These are phyloP conservation scores for Pterocles gutturalis DNA, from an alignment of 2,113 vertebrate genomes.

Conservation along the genomic window DNA sequence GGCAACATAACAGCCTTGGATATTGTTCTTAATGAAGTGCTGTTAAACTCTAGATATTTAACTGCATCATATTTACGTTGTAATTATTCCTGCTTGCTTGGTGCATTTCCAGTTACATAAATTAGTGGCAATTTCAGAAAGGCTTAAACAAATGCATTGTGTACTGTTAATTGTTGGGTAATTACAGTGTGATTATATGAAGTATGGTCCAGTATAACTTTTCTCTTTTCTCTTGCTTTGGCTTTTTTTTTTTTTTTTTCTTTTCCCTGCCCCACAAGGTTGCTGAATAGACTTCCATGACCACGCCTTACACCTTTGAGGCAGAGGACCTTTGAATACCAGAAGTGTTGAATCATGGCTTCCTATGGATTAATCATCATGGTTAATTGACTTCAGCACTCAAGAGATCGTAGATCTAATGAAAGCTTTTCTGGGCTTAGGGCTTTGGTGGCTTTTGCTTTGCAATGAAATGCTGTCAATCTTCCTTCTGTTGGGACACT, in stretches of 20 bases:
- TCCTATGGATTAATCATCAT: background rate
- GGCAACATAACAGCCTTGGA: slow-evolving; percentile 30
- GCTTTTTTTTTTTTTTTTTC: background rate
- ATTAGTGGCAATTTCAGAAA: slow-evolving; percentile 7
- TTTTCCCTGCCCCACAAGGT: background rate
- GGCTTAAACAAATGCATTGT: slow-evolving; percentile 7
- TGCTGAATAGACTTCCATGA: background rate
- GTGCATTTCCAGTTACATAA: slow-evolving; percentile 46
- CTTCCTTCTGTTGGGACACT: background rate
- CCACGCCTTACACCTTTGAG: background rate
- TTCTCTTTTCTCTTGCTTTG: background rate
- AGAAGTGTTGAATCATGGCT: background rate
- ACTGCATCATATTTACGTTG: slow-evolving; percentile 45
- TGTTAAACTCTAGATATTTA: slow-evolving; percentile 60
- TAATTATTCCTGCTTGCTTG: slow-evolving; percentile 38
- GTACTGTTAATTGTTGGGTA: background rate
- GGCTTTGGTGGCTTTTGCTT: background rate
- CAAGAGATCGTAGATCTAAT: background rate
- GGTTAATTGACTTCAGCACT: background rate
- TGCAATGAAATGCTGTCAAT: background rate
- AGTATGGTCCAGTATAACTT: background rate
- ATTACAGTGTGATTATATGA: slow-evolving; percentile 25
- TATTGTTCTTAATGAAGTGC: slow-evolving; percentile 60
- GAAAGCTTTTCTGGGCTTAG: background rate
- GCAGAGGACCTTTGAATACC: background rate